Evolutionary conservation across 1,140 invertebrate genomes (phyloP).

Genomic region (Mylabris phalerata): DNA sequence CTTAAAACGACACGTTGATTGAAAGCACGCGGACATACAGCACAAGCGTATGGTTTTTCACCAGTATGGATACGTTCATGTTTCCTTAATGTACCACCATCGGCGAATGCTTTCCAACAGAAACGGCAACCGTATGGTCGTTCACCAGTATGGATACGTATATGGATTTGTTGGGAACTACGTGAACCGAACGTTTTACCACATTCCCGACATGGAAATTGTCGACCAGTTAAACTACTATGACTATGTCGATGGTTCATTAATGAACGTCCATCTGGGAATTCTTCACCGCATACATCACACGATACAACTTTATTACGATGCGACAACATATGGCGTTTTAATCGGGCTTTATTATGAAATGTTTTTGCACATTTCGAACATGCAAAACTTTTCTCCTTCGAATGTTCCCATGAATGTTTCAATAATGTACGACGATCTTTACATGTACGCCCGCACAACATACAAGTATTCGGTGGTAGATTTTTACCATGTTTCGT

Average conservation of each 20-base stretch:
- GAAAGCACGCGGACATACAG: slow-evolving; percentile 83
- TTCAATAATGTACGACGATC: slow-evolving; percentile 60
- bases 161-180: slow-evolving; percentile 89
- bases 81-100: slow-evolving; percentile 92
- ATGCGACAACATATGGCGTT: slow-evolving; percentile 61
- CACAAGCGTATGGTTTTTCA: slow-evolving; percentile 92
- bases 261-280: slow-evolving; percentile 60
- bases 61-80: slow-evolving; percentile 97
- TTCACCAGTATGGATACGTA: slow-evolving; percentile 78
- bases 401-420: slow-evolving; percentile 57
- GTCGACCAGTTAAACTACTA: slow-evolving; percentile 49
- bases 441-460: slow-evolving; percentile 59
- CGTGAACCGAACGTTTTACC: slow-evolving; percentile 79
- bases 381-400: slow-evolving; percentile 56
- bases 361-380: slow-evolving; percentile 60
- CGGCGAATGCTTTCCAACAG: slow-evolving; percentile 98
- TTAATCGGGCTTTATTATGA: slow-evolving; percentile 58
- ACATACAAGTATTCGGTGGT: slow-evolving; percentile 52
- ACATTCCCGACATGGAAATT: slow-evolving; percentile 78
- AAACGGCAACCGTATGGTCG: slow-evolving; percentile 85
- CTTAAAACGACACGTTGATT: slow-evolving; percentile 76
- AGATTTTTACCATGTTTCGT: slow-evolving; percentile 49
- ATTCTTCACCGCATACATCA: slow-evolving; percentile 64
- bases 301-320: slow-evolving; percentile 62
- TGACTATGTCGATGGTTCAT: slow-evolving; percentile 62